Conservation (phyloP, 2,113 vertebrate genomes). For the Cygnus buccinator region DNA sequence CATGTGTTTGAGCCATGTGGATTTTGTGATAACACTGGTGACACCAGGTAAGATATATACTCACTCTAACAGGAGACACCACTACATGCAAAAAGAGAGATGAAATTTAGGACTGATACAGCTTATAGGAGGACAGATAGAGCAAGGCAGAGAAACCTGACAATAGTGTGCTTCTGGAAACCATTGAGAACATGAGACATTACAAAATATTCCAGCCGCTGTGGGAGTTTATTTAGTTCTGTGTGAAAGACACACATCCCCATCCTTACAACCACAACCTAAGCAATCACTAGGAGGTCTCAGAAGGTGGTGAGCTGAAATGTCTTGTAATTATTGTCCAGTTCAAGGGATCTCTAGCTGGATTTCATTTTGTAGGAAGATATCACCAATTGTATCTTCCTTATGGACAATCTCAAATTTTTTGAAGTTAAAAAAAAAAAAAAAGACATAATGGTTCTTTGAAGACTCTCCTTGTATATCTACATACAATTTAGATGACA, state of each 20-base stretch:
- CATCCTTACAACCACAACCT: not conserved
- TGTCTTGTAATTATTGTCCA: not conserved
- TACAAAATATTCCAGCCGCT: not conserved
- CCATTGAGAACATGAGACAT: not conserved
- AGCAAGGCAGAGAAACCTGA: not conserved
- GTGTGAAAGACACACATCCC: not conserved
- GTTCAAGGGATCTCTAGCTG: not conserved
- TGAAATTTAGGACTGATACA: not conserved
- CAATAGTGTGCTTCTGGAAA: not conserved
- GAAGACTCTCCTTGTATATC: not conserved
- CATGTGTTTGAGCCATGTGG: not conserved
- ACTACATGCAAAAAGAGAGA: not conserved
- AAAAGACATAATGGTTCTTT: not conserved
- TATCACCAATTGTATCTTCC: not conserved
- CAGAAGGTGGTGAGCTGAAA: not conserved
- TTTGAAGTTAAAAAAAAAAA: not conserved
- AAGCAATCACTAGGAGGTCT: not conserved
- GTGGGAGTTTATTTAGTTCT: not conserved
- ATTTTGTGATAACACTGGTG: accelerated
- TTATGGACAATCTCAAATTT: not conserved
- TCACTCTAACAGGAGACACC: not conserved
- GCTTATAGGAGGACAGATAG: not conserved
- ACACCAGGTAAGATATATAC: not conserved
- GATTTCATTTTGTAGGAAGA: not conserved
- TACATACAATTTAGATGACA: not conserved